Conservation (phyloP, 2,888 invertebrate species). For the Aspidapion aeneum region DNA sequence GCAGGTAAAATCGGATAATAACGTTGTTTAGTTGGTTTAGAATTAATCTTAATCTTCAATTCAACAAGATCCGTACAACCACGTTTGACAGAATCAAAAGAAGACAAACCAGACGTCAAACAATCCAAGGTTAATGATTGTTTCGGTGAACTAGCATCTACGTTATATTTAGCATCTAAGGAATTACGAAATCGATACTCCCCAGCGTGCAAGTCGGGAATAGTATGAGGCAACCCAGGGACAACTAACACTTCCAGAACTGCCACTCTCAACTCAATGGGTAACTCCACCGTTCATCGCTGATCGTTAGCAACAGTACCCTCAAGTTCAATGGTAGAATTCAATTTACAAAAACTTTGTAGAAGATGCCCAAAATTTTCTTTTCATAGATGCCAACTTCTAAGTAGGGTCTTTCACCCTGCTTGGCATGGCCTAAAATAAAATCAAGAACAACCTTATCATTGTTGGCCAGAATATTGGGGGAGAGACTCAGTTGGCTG, state of each 20-base stretch:
- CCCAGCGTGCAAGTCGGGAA: background rate
- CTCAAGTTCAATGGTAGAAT: background rate
- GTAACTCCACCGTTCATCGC: background rate
- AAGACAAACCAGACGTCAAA: background rate
- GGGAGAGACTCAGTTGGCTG: background rate
- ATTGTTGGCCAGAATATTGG: background rate
- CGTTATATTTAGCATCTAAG: no score
- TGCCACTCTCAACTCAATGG: background rate
- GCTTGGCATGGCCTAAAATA: background rate
- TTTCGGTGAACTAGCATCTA: background rate
- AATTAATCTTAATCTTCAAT: background rate
- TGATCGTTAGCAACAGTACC: background rate
- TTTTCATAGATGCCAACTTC: slow-evolving; percentile 1
- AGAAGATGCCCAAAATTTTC: background rate
- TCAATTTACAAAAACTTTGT: background rate
- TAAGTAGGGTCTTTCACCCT: background rate
- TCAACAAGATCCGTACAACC: background rate
- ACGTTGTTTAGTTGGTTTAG: background rate
- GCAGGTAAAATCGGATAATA: slow-evolving; percentile 4
- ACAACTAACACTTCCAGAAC: background rate
- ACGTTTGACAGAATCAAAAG: background rate
- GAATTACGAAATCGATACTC: background rate
- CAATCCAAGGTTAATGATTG: background rate
- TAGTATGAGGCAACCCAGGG: background rate
- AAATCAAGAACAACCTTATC: background rate